These are phyloP conservation scores for Theristicus caerulescens DNA, from an alignment of 2,113 vertebrate species.

Conservation along the genomic window DNA sequence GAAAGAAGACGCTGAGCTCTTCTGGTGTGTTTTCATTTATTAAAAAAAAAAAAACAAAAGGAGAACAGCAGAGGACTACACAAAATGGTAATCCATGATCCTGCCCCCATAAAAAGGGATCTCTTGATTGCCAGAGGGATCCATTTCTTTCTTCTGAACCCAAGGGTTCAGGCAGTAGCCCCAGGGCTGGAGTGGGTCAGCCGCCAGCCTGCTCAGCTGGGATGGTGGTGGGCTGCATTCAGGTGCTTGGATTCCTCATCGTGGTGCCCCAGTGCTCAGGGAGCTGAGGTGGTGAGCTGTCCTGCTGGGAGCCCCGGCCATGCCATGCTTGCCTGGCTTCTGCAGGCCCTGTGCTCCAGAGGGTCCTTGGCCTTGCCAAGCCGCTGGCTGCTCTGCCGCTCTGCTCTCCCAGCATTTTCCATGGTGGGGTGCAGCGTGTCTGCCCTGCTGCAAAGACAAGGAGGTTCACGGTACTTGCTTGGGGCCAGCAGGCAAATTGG, in stretches of 20 bases:
- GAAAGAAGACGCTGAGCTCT: background rate
- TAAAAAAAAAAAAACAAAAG: background rate
- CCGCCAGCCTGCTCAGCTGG: background rate
- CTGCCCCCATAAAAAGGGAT: background rate
- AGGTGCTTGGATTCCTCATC: background rate
- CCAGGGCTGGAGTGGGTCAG: background rate
- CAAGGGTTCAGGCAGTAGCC: background rate
- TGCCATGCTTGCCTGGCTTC: background rate
- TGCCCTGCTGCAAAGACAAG: background rate
- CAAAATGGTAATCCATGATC: background rate
- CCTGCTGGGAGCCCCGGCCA: background rate
- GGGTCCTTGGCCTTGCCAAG: background rate
- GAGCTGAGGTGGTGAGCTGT: background rate
- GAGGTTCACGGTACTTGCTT: background rate
- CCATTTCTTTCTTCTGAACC: background rate
- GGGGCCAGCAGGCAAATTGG: background rate
- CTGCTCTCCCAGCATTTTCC: background rate
- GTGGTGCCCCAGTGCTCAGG: fast-evolving
- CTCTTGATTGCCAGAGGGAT: background rate
- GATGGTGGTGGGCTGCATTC: background rate
- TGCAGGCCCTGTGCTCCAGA: background rate
- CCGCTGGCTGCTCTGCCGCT: background rate
- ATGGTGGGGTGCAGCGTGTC: background rate
- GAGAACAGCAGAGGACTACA: background rate
- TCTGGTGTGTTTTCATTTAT: conserved; percentile 30